These are phyloP conservation scores for Machaerirhynchus nigripectus DNA, from an alignment of 2,113 vertebrate genomes.

Conservation along the genomic window DNA sequence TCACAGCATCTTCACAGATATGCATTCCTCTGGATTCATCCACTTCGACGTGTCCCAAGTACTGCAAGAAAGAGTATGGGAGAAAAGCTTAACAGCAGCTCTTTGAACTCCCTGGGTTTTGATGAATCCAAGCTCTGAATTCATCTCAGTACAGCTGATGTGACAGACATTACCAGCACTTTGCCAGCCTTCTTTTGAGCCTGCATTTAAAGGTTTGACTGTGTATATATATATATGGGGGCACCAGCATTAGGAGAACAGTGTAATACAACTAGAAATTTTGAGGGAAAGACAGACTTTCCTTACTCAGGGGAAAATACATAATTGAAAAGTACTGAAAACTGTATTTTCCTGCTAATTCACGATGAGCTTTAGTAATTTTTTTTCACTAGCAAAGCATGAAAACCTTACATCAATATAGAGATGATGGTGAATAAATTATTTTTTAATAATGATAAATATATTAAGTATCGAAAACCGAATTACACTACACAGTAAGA, in stretches of 20 bases:
- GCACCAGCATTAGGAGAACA: neutral
- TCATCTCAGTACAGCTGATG: neutral
- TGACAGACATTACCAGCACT: neutral
- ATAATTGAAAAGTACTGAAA: neutral
- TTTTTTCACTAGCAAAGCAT: neutral
- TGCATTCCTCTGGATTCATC: slow-evolving; percentile 99
- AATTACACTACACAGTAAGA: neutral
- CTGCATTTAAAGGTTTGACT: neutral
- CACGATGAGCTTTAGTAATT: neutral
- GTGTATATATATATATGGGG: neutral
- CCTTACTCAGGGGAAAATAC: neutral
- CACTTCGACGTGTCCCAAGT: slow-evolving; percentile 96
- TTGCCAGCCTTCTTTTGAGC: neutral
- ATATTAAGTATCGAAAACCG: neutral
- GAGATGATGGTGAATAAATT: neutral
- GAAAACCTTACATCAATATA: neutral
- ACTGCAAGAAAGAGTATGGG: slow-evolving; percentile 71
- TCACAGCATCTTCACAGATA: slow-evolving; percentile 98
- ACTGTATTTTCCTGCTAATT: neutral
- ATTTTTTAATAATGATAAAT: neutral
- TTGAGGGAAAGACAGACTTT: neutral
- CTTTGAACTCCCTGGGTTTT: neutral
- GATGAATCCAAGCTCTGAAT: neutral
- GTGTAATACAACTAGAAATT: neutral
- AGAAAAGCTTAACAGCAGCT: neutral